These are phyloP conservation scores for Sparidentex hasta DNA, from an alignment of 2,797 vertebrate species.

Conservation along the genomic window DNA sequence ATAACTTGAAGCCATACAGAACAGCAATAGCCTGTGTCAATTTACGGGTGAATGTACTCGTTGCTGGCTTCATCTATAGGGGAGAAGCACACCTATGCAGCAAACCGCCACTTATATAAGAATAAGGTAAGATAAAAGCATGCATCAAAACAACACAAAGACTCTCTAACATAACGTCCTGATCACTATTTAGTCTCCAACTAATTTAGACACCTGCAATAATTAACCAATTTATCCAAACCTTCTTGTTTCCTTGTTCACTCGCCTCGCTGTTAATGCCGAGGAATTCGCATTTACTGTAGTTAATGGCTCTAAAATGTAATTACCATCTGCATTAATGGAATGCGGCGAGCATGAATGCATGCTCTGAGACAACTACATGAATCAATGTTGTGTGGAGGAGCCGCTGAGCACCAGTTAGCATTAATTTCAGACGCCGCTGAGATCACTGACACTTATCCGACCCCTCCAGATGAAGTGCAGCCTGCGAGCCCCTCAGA, in stretches of 20 bases:
- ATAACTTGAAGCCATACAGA: conserved; percentile 50
- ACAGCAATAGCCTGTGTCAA: conserved; percentile 19
- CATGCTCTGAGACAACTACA: conserved; percentile 66
- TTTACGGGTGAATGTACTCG: conserved; percentile 48
- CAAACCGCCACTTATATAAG: background rate
- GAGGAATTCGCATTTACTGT: conserved; percentile 57
- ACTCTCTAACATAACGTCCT: background rate
- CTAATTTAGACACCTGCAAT: conserved; percentile 11
- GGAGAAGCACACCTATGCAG: conserved; percentile 9
- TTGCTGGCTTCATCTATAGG: conserved; percentile 28
- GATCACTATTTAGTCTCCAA: background rate
- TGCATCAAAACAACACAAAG: background rate
- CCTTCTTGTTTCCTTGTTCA: conserved; percentile 19
- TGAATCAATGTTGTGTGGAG: conserved; percentile 77
- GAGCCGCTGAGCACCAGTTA: conserved; percentile 70
- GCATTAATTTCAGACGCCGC: conserved; percentile 73
- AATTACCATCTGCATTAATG: conserved; percentile 77
- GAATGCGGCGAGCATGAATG: conserved; percentile 62
- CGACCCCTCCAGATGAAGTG: conserved; percentile 68
- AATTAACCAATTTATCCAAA: conserved; percentile 31
- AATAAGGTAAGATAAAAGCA: background rate
- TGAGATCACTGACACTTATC: conserved; percentile 73
- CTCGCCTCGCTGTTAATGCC: conserved; percentile 14
- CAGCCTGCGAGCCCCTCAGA: conserved; percentile 45
- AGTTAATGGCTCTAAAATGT: conserved; percentile 69